Evolutionary conservation across 1,140 invertebrate species (phyloP), one percentile per base, ranked within the genome.

Genomic region (Papilio aristodemus): DNA sequence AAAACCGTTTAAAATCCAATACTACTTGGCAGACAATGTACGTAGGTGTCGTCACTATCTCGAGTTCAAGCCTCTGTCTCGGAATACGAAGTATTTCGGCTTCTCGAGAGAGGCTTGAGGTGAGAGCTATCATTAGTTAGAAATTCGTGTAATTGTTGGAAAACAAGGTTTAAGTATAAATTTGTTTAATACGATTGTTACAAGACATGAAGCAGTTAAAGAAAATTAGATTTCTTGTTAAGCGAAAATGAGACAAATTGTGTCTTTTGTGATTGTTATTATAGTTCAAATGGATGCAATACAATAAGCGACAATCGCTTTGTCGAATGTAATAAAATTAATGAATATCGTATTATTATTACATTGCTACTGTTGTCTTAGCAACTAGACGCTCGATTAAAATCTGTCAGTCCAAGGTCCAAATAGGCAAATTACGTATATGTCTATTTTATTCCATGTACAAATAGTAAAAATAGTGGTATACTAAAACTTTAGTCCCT

Each of bases 191-290:
- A 19, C 19, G 22, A 50, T 50, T 50, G 46, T 22, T 50, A 39
- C 27, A 32, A 32, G 11, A 39, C 38, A 13, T 13, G 10, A 9
- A 50, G 43, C 46, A 13, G 6, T 50, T 50, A 50, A 50, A 50
- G 46, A 50, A 50, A 50, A 50, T 50, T 50, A 50, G 46, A 50
- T 50, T 50, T 50, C 46, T 50, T 50, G 46, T 50, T 25, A 50
- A 50, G 17, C 2, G 19, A 43, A 50, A 8, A 50, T 50, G 19
- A 50, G 11, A 50, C 19, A 22, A 50, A 50, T 50, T 22, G 22
- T 50, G 46, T 50, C 46, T 50, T 22, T 50, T 50, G 46, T 50
- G 19, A 50, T 50, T 50, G 19, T 50, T 25, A 50, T 50, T 50
- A 4, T 50, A 50, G 46, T 50, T 25, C 9, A 25, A 50, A 50